phyloP scores from a whole-genome alignment of 2,113 vertebrate species.

The Zeus faber region DNA sequence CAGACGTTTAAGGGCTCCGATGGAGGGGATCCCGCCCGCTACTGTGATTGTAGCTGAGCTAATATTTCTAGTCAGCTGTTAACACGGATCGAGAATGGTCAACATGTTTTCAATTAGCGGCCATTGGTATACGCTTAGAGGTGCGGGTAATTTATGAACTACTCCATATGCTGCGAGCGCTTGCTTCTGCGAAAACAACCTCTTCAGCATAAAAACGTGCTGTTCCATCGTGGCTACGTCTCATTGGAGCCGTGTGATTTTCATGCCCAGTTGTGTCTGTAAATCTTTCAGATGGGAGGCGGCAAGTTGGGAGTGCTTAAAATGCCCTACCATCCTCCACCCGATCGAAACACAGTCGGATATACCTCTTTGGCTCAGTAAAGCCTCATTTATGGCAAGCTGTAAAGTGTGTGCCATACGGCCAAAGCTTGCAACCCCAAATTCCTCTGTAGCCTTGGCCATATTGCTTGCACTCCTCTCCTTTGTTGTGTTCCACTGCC shows the following conservation, averaged over 20 bases:
- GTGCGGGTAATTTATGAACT: background rate
- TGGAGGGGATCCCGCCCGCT: background rate
- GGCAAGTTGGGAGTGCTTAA: background rate
- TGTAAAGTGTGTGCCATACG: no score
- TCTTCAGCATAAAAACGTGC: background rate
- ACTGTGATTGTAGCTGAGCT: background rate
- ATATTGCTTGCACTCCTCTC: no score
- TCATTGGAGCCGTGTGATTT: background rate
- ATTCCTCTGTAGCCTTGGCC: no score
- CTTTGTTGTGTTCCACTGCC: no score
- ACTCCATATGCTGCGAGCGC: background rate
- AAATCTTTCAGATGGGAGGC: background rate
- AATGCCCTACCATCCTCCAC: background rate
- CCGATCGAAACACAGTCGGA: background rate
- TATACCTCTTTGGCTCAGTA: background rate
- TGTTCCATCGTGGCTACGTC: background rate
- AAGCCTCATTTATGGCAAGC: no score
- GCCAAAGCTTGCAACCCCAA: no score
- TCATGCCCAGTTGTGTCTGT: background rate
- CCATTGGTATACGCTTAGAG: background rate
- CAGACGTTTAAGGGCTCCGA: background rate
- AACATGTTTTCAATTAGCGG: background rate
- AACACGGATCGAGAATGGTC: background rate
- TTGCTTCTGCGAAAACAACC: background rate
- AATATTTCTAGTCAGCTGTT: background rate